These are phyloP conservation scores for Stenchaetothrips biformis DNA, from an alignment of 2,888 invertebrate species.

Conservation along the genomic window DNA sequence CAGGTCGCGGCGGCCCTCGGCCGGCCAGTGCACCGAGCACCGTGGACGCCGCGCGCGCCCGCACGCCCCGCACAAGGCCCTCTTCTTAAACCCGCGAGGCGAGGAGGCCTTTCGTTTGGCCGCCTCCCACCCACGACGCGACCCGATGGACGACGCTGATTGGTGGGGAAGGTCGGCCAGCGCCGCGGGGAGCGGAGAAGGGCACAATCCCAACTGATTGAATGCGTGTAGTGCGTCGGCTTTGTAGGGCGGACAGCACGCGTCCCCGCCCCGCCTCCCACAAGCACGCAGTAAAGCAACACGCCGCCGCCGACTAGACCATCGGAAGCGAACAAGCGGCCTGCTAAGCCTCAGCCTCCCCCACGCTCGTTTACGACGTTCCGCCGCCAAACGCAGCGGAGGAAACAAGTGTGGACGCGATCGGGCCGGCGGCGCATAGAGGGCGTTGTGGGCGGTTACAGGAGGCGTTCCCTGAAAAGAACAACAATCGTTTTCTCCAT, in stretches of 20 bases:
- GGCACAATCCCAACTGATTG: constrained; percentile 29
- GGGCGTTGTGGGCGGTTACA: no score
- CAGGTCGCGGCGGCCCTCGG: no score
- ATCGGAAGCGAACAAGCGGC: background rate
- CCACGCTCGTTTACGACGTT: no score
- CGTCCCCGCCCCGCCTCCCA: background rate
- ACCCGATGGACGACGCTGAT: background rate
- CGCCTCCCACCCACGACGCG: background rate
- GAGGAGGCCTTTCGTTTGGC: background rate
- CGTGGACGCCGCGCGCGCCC: background rate
- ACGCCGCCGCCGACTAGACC: background rate
- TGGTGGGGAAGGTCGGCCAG: background rate
- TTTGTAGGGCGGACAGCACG: background rate
- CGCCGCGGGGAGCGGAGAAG: constrained; percentile 10
- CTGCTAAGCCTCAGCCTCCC: no score
- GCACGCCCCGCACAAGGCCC: background rate
- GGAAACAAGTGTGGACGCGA: no score
- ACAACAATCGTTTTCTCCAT: no score
- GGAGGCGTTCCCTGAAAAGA: no score
- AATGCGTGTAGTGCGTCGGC: constrained; percentile 28
- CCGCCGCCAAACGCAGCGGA: no score
- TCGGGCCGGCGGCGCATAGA: no score
- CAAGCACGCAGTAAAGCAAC: background rate
- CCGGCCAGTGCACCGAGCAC: background rate
- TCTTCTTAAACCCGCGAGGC: background rate